These are phyloP conservation scores for Tiphia femorata DNA, from an alignment of 2,888 invertebrate genomes.

Conservation along the genomic window DNA sequence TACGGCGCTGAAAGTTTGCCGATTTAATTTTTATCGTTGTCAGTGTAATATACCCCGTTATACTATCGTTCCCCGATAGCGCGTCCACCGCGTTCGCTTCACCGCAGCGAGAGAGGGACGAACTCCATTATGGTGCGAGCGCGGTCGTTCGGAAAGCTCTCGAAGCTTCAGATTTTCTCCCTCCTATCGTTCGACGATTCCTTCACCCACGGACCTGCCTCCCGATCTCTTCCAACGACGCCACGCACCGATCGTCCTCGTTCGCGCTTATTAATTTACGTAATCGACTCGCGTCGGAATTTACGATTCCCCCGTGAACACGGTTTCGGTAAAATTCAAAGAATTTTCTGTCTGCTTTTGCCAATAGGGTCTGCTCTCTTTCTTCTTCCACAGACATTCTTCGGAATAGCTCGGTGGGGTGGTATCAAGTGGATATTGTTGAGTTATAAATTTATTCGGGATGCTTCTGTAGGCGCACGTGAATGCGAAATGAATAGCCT, in stretches of 20 bases:
- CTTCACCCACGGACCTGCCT: neutral
- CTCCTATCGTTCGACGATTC: neutral
- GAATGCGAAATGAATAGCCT: too few species aligned
- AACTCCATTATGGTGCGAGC: slow-evolving; percentile 27
- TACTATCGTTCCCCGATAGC: too few species aligned
- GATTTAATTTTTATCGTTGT: slow-evolving; percentile 51
- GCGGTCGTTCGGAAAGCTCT: slow-evolving; percentile 32
- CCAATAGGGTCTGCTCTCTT: too few species aligned
- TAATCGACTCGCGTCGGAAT: neutral
- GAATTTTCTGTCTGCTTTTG: neutral
- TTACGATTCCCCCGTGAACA: too few species aligned
- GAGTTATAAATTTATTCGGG: too few species aligned
- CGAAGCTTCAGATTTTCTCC: slow-evolving; percentile 12
- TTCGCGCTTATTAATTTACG: neutral
- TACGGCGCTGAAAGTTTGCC: slow-evolving; percentile 40
- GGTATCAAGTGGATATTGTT: too few species aligned
- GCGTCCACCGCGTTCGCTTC: slow-evolving; percentile 17
- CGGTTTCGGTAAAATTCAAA: too few species aligned
- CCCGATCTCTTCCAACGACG: neutral
- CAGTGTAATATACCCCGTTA: slow-evolving; percentile 44
- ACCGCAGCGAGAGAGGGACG: too few species aligned
- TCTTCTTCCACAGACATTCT: too few species aligned
- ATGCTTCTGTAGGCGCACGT: too few species aligned
- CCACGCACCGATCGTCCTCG: neutral
- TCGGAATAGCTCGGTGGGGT: too few species aligned